phyloP scores from a whole-genome alignment of 2,888 invertebrate species.

The Acanthosepion pharaonis region DNA sequence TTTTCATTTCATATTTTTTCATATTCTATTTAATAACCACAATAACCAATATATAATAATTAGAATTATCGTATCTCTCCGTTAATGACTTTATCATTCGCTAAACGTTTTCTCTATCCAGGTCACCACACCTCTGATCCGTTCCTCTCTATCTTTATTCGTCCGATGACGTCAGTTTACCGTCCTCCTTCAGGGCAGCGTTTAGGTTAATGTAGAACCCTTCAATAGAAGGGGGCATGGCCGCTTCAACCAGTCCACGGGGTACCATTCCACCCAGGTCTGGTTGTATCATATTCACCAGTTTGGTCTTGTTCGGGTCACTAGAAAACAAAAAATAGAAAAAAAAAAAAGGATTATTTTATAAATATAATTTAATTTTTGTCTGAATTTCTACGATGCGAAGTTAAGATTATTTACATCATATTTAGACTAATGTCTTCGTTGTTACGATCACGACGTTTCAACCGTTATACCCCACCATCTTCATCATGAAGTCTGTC shows the following conservation, averaged over 20 bases:
- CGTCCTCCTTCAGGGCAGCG: constrained; percentile 67
- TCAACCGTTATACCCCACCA: too few species aligned
- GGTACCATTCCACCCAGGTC: constrained; percentile 73
- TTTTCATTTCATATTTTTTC: background rate
- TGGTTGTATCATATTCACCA: constrained; percentile 71
- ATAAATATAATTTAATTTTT: too few species aligned
- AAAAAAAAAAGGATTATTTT: background rate
- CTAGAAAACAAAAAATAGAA: constrained; percentile 57
- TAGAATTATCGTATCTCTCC: background rate
- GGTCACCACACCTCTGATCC: background rate
- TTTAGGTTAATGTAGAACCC: constrained; percentile 69
- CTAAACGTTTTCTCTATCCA: background rate
- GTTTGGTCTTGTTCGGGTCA: constrained; percentile 68
- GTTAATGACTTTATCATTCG: background rate
- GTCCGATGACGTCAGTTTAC: constrained; percentile 53
- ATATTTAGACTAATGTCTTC: too few species aligned
- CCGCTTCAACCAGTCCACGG: constrained; percentile 67
- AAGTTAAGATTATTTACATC: too few species aligned
- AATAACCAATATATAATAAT: background rate
- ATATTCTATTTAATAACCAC: background rate
- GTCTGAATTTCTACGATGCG: too few species aligned
- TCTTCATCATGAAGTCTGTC: too few species aligned
- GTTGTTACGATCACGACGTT: too few species aligned
- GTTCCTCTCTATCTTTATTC: background rate
- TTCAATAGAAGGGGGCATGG: constrained; percentile 71